A percentile compares a stretch with the other conserved stretches of the same genome.
Conservation (phyloP, 2,888 invertebrate genomes). For the Athalia cordata region DNA sequence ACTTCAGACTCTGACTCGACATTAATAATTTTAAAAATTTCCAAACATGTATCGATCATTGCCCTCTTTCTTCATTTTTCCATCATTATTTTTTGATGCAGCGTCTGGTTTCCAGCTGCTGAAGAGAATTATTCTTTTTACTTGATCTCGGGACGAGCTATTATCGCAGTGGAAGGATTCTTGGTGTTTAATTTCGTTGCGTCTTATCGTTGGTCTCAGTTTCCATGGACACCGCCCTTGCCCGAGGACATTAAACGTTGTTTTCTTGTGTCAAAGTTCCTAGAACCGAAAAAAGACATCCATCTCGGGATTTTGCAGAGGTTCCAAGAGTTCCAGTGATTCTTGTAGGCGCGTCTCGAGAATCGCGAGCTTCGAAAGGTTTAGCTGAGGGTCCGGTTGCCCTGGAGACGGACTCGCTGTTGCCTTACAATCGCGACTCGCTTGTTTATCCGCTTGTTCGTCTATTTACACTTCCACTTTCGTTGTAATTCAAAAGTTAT, state of each 20-base stretch:
- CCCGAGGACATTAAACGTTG: slow-evolving; percentile 61
- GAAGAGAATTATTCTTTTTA: neutral
- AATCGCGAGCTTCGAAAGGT: slow-evolving; percentile 35
- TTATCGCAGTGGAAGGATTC: neutral
- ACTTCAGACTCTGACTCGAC: neutral
- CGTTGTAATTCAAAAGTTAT: slow-evolving; percentile 50
- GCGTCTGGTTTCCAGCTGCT: too few species aligned
- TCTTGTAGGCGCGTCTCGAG: slow-evolving; percentile 2
- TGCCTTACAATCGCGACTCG: slow-evolving; percentile 13
- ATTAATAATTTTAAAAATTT: too few species aligned
- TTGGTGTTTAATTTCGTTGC: slow-evolving; percentile 13
- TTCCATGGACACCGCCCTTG: slow-evolving; percentile 43
- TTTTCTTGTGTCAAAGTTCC: slow-evolving; percentile 62
- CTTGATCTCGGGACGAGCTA: neutral
- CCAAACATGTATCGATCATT: too few species aligned
- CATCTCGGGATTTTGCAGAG: slow-evolving; percentile 45
- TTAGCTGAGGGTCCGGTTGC: slow-evolving; percentile 63
- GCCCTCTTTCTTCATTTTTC: too few species aligned
- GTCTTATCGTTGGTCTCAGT: slow-evolving; percentile 47
- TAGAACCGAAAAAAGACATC: slow-evolving; percentile 65
- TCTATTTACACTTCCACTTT: slow-evolving; percentile 60
- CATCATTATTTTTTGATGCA: too few species aligned
- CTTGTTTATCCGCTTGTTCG: slow-evolving; percentile 43
- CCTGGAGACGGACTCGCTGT: slow-evolving; percentile 64
- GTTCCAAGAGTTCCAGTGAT: slow-evolving; percentile 12